Conservation (phyloP, 2,113 vertebrate species). For the Galeopterus variegatus region DNA sequence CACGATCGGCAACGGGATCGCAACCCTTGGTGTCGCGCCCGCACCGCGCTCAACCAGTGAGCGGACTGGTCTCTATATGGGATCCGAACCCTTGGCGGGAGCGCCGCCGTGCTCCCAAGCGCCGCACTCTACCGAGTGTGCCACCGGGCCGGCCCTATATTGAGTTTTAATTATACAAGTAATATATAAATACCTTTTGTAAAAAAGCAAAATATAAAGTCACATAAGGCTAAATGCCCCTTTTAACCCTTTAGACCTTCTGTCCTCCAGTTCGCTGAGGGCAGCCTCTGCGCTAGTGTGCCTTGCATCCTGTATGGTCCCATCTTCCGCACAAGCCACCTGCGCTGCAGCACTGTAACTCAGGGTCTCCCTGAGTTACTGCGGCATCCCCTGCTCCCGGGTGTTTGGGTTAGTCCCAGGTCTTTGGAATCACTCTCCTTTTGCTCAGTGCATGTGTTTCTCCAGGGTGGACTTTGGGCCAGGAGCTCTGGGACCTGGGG, state of each 20-base stretch:
- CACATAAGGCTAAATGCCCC: too few species aligned
- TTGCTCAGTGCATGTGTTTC: accelerated
- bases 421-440: too few species aligned
- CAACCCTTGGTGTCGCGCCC: too few species aligned
- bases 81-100: too few species aligned
- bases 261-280: accelerated
- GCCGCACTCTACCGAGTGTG: too few species aligned
- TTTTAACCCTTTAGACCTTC: background rate
- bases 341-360: background rate
- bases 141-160: too few species aligned
- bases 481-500: too few species aligned
- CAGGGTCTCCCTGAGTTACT: accelerated
- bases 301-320: background rate
- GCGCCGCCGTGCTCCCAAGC: too few species aligned
- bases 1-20: too few species aligned
- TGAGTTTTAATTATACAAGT: background rate
- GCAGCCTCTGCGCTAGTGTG: too few species aligned
- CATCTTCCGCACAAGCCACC: accelerated
- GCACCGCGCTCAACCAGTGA: too few species aligned
- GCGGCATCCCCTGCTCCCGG: background rate
- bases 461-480: accelerated
- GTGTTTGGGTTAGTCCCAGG: background rate
- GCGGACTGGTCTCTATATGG: too few species aligned
- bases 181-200: accelerated
- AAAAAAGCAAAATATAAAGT: background rate